These are phyloP conservation scores for Paracentrotus lividus DNA, from an alignment of 53 echinoderm and acorn worm species.

Conservation along the genomic window DNA sequence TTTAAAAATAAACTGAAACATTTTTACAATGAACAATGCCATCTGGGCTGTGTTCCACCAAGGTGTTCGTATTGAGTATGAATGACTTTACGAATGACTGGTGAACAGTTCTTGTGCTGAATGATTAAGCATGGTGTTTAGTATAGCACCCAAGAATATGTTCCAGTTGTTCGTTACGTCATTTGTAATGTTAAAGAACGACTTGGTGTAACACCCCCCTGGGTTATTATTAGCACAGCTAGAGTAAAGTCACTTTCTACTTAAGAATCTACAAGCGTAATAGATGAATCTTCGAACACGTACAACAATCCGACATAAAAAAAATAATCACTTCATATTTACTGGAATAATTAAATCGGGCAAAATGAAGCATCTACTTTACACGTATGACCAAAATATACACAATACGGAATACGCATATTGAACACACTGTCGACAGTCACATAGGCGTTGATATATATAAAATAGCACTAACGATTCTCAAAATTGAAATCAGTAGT, in stretches of 20 bases:
- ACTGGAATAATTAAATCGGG: conserved; percentile 11
- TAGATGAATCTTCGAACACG: background rate
- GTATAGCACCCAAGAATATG: too few relatives aligned
- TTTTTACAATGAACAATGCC: background rate
- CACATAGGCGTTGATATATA: background rate
- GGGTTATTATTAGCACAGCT: conserved; percentile 7
- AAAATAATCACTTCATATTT: background rate
- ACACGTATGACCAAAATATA: conserved; percentile 66
- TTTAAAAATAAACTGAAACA: background rate
- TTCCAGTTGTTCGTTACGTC: too few relatives aligned
- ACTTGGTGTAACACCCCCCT: too few relatives aligned
- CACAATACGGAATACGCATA: conserved; percentile 60
- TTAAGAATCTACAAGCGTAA: background rate
- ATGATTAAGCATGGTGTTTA: too few relatives aligned
- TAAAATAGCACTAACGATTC: conserved; percentile 3
- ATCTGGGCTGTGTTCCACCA: too few relatives aligned
- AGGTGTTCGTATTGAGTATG: too few relatives aligned
- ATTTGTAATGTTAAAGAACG: too few relatives aligned
- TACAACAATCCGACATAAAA: conserved; percentile 23
- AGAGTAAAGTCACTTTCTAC: background rate
- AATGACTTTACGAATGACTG: too few relatives aligned
- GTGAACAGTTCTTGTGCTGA: too few relatives aligned
- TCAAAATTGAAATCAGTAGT: background rate
- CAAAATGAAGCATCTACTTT: conserved; percentile 29
- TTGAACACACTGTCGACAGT: conserved; percentile 20